Evolutionary conservation across 2,797 vertebrate genomes (phyloP).

Genomic region (Kryptolebias ocellatus): DNA sequence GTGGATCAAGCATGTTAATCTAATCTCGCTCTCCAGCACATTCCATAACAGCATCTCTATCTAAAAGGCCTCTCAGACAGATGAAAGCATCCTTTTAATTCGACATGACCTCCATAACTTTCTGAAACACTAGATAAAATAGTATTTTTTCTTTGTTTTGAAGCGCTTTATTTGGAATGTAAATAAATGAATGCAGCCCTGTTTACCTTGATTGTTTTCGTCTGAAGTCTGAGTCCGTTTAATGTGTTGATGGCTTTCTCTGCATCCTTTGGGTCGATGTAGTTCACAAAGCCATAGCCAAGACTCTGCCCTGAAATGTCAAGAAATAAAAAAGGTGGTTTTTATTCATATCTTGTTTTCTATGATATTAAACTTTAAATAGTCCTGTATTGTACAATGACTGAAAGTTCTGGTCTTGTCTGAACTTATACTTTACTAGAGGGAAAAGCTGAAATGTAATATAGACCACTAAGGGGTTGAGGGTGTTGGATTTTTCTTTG

Average conservation of each 20-base stretch:
- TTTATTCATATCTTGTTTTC: constrained; percentile 5
- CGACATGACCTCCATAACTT: constrained; percentile 23
- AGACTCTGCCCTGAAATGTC: constrained; percentile 91
- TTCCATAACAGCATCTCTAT: constrained; percentile 33
- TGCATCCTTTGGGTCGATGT: constrained; percentile 97
- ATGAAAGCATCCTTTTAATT: constrained; percentile 24
- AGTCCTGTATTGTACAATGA: background rate
- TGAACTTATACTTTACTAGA: background rate
- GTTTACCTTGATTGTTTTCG: constrained; percentile 99
- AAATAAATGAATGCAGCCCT: background rate
- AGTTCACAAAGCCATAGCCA: constrained; percentile 99
- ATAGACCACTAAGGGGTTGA: background rate
- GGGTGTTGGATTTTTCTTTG: background rate
- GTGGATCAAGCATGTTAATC: constrained; percentile 57
- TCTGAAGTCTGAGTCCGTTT: constrained; percentile 98
- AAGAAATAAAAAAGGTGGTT: constrained; percentile 32
- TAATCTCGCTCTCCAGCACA: constrained; percentile 42
- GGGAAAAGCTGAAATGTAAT: background rate
- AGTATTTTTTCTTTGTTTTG: background rate
- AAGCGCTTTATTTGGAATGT: background rate
- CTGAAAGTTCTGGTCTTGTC: background rate
- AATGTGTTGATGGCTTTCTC: constrained; percentile 99
- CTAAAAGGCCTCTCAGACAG: constrained; percentile 39
- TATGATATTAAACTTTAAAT: background rate
- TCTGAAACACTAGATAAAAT: constrained; percentile 1